Base-by-base conservation (phyloP, 1,140 invertebrate species). In the Hyles vespertilio region DNA sequence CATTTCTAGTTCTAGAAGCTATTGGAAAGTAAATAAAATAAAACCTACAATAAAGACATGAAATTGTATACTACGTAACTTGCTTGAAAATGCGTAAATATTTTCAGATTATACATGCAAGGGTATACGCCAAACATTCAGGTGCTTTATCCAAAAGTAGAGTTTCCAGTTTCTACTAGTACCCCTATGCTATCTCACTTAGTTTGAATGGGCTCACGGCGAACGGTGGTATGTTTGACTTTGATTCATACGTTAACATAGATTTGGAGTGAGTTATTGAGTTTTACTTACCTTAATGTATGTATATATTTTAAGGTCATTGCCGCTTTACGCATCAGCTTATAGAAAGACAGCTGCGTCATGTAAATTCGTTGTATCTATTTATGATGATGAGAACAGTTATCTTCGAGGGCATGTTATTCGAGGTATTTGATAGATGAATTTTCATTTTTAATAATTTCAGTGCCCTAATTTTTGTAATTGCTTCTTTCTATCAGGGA, bases 181-280 rank as follows among this genome's bases (percentile, higher is more conserved):
- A 96, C 95, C 0, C 92, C 94, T 1, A 93, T 94, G 90, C 88
- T 96, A 32, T 91, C 92, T 1, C 91, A 93, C 8, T 74, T 93
- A 0, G 87, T 96, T 96, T n/a, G 82, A 87, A 59, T 96, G 94
- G 94, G 92, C 95, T 65, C 94, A 95, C 76, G 78, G 76, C 7
- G 84, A 87, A 36, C 70, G 79, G 51, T 91, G 90, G 89, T 76
- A 77, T 81, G 47, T 45, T 4, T 12, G 3, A 10, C 22, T 33
- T 9, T 40, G 33, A 2, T 32, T 44, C 3, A 8, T 8, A 22
- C 22, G 22, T 22, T 22, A 22, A 22, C 50, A 12, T 32, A 51
- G 32, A 2, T 10, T 22, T 48, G 7, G 12, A 2, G n/a, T 11
- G n/a, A 48, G 7, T 5, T 40, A 48, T 48, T 47, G 46, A 47